Evolutionary conservation across 1,140 invertebrate species (phyloP).

Genomic region (Galleria mellonella): DNA sequence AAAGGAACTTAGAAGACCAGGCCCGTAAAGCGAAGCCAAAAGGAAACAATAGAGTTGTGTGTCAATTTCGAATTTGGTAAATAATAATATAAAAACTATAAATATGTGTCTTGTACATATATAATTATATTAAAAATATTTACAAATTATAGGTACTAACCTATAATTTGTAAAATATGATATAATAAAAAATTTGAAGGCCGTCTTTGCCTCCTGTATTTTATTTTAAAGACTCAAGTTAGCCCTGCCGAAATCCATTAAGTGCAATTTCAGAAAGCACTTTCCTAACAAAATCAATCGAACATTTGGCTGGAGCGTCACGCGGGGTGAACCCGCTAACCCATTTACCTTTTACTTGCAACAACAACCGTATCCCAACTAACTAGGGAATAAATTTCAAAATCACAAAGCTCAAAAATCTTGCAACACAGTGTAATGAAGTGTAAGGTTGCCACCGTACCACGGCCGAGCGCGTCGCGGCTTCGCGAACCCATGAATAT

Average conservation of each 20-base stretch:
- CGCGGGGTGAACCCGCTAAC: constrained; percentile 53
- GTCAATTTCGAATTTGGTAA: too few relatives aligned
- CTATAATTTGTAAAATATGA: too few relatives aligned
- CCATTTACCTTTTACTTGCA: constrained; percentile 24
- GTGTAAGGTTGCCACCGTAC: constrained; percentile 52
- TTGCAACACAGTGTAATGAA: constrained; percentile 59
- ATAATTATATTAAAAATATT: too few relatives aligned
- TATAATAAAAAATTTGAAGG: not conserved
- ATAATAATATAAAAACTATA: too few relatives aligned
- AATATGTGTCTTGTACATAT: too few relatives aligned
- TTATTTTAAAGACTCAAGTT: not conserved
- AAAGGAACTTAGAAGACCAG: too few relatives aligned
- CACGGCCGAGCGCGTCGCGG: constrained; percentile 33
- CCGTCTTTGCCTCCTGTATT: not conserved
- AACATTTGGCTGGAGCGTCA: constrained; percentile 47
- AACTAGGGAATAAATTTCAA: constrained; percentile 21
- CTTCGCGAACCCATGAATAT: constrained; percentile 66
- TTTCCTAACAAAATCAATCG: constrained; percentile 54
- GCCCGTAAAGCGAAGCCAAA: too few relatives aligned
- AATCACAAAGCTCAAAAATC: constrained; percentile 16
- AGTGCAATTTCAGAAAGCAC: constrained; percentile 13
- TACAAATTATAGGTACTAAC: too few relatives aligned
- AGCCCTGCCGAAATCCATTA: constrained; percentile 1
- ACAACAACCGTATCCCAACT: constrained; percentile 14
- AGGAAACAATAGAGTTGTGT: too few relatives aligned